phyloP scores from a whole-genome alignment of 2,797 vertebrate species.

The Nyctibius grandis region DNA sequence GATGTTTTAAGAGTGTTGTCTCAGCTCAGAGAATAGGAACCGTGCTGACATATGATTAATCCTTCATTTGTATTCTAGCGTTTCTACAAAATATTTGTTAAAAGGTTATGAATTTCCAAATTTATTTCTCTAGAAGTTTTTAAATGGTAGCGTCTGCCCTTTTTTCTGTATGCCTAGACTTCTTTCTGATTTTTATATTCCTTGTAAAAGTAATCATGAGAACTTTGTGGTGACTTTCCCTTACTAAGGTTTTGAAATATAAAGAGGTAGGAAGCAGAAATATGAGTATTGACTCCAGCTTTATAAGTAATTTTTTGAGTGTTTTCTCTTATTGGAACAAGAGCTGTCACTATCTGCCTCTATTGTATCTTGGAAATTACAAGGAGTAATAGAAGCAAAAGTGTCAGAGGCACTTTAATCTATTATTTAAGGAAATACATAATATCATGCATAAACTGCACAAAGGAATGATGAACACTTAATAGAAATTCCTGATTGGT shows the following conservation, averaged over 20 bases:
- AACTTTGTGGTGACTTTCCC: not conserved
- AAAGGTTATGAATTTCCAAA: not conserved
- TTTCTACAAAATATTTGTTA: not conserved
- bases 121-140: not conserved
- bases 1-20: not conserved
- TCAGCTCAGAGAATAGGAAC: not conserved
- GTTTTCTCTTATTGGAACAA: constrained; percentile 11
- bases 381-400: not conserved
- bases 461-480: not conserved
- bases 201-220: not conserved
- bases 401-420: not conserved
- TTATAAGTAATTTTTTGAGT: not conserved
- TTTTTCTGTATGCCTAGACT: not conserved
- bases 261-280: not conserved
- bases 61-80: not conserved
- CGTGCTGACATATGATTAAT: not conserved
- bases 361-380: not conserved
- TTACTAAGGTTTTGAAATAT: constrained; percentile 8
- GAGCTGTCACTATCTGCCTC: constrained; percentile 7
- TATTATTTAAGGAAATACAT: constrained; percentile 40
- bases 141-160: not conserved
- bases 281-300: not conserved
- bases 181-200: not conserved
- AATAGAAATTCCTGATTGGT: not conserved
- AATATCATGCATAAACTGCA: not conserved